A percentile compares a stretch with the other conserved stretches of the same genome.
These are phyloP conservation scores for Coelogynopora nodosa DNA, from an alignment of 2,888 invertebrate species.

Conservation along the genomic window DNA sequence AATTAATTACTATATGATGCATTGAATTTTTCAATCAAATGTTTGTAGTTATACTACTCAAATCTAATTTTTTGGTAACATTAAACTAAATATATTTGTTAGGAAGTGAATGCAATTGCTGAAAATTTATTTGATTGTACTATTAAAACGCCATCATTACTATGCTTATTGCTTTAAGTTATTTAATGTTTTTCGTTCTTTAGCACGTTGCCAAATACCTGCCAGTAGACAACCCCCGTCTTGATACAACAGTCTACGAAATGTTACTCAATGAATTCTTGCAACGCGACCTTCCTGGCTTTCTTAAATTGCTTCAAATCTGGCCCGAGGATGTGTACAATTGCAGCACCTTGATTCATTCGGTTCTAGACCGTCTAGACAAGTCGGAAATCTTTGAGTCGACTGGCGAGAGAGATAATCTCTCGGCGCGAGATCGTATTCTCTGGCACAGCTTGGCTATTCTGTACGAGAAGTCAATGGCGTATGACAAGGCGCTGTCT, in stretches of 20 bases:
- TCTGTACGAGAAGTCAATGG: conserved; percentile 72
- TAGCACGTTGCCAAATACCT: conserved; percentile 59
- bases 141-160: background rate
- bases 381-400: conserved; percentile 54
- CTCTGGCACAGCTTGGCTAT: conserved; percentile 39
- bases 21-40: no score
- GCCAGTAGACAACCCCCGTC: conserved; percentile 66
- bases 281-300: conserved; percentile 68
- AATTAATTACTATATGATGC: no score
- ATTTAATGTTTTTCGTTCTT: conserved; percentile 21
- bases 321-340: conserved; percentile 72
- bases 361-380: conserved; percentile 74
- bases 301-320: conserved; percentile 75
- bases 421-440: background rate
- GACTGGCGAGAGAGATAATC: conserved; percentile 11
- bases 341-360: conserved; percentile 71
- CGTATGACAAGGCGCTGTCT: conserved; percentile 83
- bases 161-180: background rate
- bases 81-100: background rate
- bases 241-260: conserved; percentile 82
- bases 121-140: background rate
- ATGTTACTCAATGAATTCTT: conserved; percentile 87
- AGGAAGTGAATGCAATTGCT: background rate
- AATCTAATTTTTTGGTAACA: background rate
- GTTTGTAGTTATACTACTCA: no score